These are phyloP conservation scores for Troides oblongomaculatus DNA, from an alignment of 2,888 invertebrate genomes.

Conservation along the genomic window DNA sequence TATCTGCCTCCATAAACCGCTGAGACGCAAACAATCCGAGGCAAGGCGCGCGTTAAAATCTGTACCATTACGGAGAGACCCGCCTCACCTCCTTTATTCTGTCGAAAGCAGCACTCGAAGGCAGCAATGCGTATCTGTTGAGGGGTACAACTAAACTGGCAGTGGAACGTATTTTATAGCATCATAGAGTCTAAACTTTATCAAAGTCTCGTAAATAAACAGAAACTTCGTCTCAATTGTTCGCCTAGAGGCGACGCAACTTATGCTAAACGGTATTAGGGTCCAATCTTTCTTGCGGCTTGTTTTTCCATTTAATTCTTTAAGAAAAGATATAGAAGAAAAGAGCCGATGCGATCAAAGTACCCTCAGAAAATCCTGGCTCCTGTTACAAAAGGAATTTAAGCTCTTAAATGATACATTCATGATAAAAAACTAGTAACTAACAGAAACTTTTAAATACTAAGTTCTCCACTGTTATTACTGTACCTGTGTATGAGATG, in stretches of 20 bases:
- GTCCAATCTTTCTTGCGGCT: not conserved
- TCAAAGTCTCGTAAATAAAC: slow-evolving; percentile 64
- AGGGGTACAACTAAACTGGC: slow-evolving; percentile 44
- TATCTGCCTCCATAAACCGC: slow-evolving; percentile 70
- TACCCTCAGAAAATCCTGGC: too few relatives aligned
- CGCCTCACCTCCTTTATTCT: slow-evolving; percentile 32
- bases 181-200: slow-evolving; percentile 61
- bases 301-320: too few relatives aligned
- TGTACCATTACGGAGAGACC: slow-evolving; percentile 46
- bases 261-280: not conserved
- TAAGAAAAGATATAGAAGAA: too few relatives aligned
- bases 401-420: too few relatives aligned
- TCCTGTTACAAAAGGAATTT: too few relatives aligned
- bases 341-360: too few relatives aligned
- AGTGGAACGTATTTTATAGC: slow-evolving; percentile 52
- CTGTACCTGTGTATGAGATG: too few relatives aligned
- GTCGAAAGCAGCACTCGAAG: slow-evolving; percentile 21
- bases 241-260: not conserved
- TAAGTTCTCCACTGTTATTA: too few relatives aligned
- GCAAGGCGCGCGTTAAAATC: slow-evolving; percentile 52
- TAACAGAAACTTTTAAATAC: too few relatives aligned
- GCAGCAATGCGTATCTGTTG: slow-evolving; percentile 10
- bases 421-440: too few relatives aligned
- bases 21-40: slow-evolving; percentile 66
- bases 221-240: slow-evolving; percentile 37